These are phyloP conservation scores for Diuraphis noxia DNA, from an alignment of 1,140 invertebrate genomes.

Conservation along the genomic window DNA sequence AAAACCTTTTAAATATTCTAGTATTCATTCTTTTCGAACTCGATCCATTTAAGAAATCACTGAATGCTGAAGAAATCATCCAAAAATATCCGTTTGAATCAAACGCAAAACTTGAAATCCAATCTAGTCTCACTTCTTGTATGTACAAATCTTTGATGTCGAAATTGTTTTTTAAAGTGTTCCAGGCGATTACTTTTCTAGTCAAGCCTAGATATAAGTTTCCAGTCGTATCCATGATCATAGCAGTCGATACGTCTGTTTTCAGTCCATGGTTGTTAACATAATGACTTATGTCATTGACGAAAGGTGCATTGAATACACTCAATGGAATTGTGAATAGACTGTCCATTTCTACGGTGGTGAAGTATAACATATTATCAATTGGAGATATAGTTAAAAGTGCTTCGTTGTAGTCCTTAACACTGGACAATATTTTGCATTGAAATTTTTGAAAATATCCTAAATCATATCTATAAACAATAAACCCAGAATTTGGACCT, in stretches of 20 bases:
- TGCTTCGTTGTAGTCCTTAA: constrained; percentile 19
- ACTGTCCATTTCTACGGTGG: not conserved
- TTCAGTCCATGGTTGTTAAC: constrained; percentile 11
- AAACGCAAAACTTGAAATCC: constrained; percentile 35
- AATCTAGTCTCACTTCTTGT: not conserved
- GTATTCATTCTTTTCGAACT: not conserved
- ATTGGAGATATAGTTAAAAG: constrained; percentile 10
- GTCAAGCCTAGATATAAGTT: constrained; percentile 10
- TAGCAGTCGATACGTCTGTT: not conserved
- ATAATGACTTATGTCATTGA: constrained; percentile 2
- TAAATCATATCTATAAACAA: not conserved
- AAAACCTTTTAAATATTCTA: constrained; percentile 26
- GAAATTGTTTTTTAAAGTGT: not conserved
- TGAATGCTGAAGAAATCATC: not conserved
- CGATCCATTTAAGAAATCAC: not conserved
- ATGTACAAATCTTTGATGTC: not conserved
- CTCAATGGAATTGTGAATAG: constrained; percentile 35
- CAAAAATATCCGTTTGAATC: constrained; percentile 19
- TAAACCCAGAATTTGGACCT: constrained; percentile 6
- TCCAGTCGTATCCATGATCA: not conserved
- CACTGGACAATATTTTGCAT: not conserved
- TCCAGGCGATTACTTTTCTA: constrained; percentile 1
- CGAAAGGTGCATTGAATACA: not conserved
- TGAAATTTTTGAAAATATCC: constrained; percentile 11
- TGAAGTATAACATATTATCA: constrained; percentile 35